Evolutionary conservation across 2,797 vertebrate species (phyloP), one percentile per base, ranked within the genome.

Genomic region (Manis pentadactyla): DNA sequence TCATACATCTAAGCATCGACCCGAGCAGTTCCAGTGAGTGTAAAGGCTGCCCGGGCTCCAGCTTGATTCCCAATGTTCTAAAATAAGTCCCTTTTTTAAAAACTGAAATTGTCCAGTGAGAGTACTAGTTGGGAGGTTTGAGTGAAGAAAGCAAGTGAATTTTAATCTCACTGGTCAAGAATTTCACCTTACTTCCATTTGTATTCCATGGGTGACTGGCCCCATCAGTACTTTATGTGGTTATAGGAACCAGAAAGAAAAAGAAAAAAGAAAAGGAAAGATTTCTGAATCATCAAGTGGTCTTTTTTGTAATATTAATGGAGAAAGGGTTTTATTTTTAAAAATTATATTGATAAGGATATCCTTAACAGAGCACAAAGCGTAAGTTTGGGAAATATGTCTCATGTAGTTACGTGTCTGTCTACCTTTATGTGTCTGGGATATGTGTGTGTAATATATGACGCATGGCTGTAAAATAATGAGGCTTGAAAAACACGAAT

Each of bases 161-260:
- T 82, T 94, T 64, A 71, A 87, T 82, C 61, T 89, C 10, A 66
- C 31, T 25, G 84, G 34, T 83, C 23, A 75, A 88, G 49, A 86
- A 64, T 9, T 55, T 57, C 57, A 69, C 85, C 49, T 74, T 85
- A 71, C 66, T 75, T 64, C 25, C 39, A 17, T 51, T 79, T 84
- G 29, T 61, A 86, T 59, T 73, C n/a, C 7, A 7, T 11, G 31
- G 66, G 19, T 79, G 57, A 63, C 25, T 87, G 61, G 64, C 39
- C 51, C 37, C 34, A 59, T 82, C 84, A 37, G 14, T 39, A 51
- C 7, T 12, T 53, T 51, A 25, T 18, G 6, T 17, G 42, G 25
- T 83, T 74, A 81, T 5, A 82, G 21, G 46, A 68, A 39, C 0
- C 19, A 29, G 78, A 69, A 27, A 1, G 1, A 29, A n/a, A 61